Evolutionary conservation across 2,888 invertebrate species (phyloP).

Genomic region (Campoplex capitator): DNA sequence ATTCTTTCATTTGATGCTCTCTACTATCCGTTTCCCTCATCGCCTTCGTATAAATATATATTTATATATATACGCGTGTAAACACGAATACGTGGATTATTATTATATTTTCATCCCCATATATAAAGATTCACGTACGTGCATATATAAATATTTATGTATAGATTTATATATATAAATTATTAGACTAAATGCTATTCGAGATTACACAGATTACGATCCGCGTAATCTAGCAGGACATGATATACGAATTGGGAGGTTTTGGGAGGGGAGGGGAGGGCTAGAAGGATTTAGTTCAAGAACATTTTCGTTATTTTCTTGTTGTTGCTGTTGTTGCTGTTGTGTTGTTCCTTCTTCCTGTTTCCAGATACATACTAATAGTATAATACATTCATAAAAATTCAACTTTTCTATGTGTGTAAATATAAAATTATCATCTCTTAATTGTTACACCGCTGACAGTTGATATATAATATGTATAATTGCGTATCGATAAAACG

Average conservation of each 20-base stretch:
- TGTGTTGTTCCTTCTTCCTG: conserved; percentile 71
- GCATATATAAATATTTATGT: conserved; percentile 52
- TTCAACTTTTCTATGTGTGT: conserved; percentile 76
- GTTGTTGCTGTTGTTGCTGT: conserved; percentile 46
- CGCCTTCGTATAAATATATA: conserved; percentile 53
- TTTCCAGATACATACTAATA: conserved; percentile 71
- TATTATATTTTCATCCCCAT: conserved; percentile 30
- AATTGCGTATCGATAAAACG: conserved; percentile 55
- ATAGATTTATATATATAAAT: conserved; percentile 77
- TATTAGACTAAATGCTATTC: conserved; percentile 83
- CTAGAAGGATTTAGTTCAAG: conserved; percentile 2
- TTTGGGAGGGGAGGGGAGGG: not conserved
- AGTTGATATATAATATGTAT: conserved; percentile 75
- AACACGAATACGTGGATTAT: conserved; percentile 41
- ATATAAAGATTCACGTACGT: conserved; percentile 49
- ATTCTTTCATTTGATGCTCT: conserved; percentile 73
- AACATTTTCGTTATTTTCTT: conserved; percentile 9
- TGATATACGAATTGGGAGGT: conserved; percentile 7
- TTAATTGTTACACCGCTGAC: conserved; percentile 81
- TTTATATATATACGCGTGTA: not conserved
- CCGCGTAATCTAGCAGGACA: conserved; percentile 48
- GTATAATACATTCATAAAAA: conserved; percentile 79
- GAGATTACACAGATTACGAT: conserved; percentile 74
- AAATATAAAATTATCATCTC: conserved; percentile 84
- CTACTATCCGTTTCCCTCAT: conserved; percentile 66